Percentiles rank a stretch among this genome's conserved stretches.
Conservation (phyloP, 1,140 invertebrate species). For the Sitophilus oryzae region DNA sequence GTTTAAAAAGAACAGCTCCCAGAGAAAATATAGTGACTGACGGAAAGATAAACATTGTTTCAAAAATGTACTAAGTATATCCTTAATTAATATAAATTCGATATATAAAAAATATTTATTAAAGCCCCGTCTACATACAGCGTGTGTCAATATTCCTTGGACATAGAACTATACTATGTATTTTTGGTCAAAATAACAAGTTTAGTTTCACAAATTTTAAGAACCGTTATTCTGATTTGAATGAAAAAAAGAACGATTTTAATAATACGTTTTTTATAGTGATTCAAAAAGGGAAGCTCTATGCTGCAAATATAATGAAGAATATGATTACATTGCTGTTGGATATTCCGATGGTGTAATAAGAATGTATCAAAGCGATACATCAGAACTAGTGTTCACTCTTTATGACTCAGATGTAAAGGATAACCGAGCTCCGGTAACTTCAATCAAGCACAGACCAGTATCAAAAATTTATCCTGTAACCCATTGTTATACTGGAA, state of each 20-base stretch:
- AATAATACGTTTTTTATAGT: neutral
- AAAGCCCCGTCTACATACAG: neutral
- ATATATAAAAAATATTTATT: neutral
- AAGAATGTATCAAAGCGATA: conserved; percentile 47
- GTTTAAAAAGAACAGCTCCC: neutral
- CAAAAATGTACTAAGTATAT: conserved; percentile 14
- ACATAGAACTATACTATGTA: neutral
- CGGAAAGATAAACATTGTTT: conserved; percentile 16
- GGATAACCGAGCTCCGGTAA: conserved; percentile 49
- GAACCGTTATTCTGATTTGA: too few relatives aligned
- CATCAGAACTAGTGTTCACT: conserved; percentile 42
- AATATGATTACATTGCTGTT: conserved; percentile 49
- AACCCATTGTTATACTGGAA: conserved; percentile 49
- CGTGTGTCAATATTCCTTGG: neutral
- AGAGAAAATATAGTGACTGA: conserved; percentile 17
- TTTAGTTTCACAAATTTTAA: too few relatives aligned
- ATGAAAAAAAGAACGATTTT: neutral
- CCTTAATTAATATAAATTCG: neutral
- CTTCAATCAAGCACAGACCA: conserved; percentile 53
- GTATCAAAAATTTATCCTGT: conserved; percentile 51
- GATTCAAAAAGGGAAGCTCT: conserved; percentile 46
- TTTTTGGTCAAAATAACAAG: neutral
- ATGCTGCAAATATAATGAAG: conserved; percentile 56
- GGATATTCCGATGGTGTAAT: conserved; percentile 53
- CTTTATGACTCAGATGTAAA: conserved; percentile 51